Evolutionary conservation across 2,113 vertebrate species (phyloP), one percentile per base, ranked within the genome.

Genomic region (Oncorhynchus nerka): DNA sequence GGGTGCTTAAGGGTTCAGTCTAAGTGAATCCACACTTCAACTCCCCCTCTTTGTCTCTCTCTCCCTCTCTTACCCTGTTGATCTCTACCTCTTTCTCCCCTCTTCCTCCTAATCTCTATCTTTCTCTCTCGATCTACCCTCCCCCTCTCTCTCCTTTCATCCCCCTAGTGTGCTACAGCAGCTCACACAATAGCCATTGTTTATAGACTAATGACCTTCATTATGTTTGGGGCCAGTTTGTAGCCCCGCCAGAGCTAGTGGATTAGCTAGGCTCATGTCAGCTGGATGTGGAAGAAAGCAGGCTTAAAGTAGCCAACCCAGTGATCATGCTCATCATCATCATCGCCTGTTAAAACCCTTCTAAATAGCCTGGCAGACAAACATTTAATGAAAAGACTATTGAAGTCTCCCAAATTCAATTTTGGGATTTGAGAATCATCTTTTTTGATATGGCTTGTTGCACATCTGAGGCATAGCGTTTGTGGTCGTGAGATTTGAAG

Each of bases 201-300:
- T 80, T 75, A 68, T 65, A 75, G 67, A 48, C 74, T 82, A 79
- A 84, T 84, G 78, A 84, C 78, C 78, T 77, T 81, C 48, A 80
- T 80, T 82, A 83, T 79, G 68, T 71, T 39, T 22, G 9, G 48
- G 73, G 51, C 75, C 26, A 48, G 49, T 80, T 51, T 80, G 59
- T 79, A 70, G 73, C 75, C 75, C 57, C 68, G 73, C 76, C 78
- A 73, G 48, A 32, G 39, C 30, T 55, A 19, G 26, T 68, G 30
- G 68, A 68, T 71, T 80, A 55, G 62, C 57, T 48, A 32, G 39
- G 39, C 68, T 64, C 66, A 32, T 34, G 39, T 62, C 22, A 7
- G 59, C 59, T 62, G 59, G 59, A 62, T 11, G 59, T 16, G 7
- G 7, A 62, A 62, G 59, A 24, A 62, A 62, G 59, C 59, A 22